Evolutionary conservation across 2,113 vertebrate species (phyloP).

Genomic region (Saimiri boliviensis): DNA sequence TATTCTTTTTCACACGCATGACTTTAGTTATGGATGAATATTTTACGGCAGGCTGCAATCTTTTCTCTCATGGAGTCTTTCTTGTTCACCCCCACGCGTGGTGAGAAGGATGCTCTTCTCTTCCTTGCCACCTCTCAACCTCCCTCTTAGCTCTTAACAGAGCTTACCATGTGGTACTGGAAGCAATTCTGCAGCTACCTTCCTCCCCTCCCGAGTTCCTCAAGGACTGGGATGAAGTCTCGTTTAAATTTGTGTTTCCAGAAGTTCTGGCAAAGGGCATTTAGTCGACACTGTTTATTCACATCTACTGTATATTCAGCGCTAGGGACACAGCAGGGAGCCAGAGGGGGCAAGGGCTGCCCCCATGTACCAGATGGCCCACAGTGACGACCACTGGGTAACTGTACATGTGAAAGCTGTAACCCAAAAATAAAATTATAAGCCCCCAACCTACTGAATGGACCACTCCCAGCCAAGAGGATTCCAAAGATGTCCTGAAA

Average conservation of each 20-base stretch:
- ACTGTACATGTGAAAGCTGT: neutral
- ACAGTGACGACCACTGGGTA: neutral
- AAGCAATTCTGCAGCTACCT: neutral
- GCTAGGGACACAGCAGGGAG: neutral
- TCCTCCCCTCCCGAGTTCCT: neutral
- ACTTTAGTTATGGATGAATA: neutral
- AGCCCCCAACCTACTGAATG: no score
- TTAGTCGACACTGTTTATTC: neutral
- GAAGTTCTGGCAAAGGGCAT: neutral
- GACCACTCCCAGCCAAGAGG: no score
- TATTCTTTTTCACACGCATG: neutral
- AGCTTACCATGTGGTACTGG: neutral
- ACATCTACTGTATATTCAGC: neutral
- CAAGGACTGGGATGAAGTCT: neutral
- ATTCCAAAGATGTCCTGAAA: no score
- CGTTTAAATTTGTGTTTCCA: neutral
- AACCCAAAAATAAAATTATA: no score
- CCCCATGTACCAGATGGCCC: neutral
- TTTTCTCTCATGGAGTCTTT: neutral
- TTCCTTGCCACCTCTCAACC: neutral
- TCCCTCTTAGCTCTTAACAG: neutral
- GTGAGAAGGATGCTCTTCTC: neutral
- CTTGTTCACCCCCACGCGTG: neutral
- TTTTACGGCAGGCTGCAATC: neutral
- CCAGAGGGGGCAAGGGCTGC: neutral